Conservation (phyloP, 2,113 vertebrate genomes). For the Pelecanus crispus region DNA sequence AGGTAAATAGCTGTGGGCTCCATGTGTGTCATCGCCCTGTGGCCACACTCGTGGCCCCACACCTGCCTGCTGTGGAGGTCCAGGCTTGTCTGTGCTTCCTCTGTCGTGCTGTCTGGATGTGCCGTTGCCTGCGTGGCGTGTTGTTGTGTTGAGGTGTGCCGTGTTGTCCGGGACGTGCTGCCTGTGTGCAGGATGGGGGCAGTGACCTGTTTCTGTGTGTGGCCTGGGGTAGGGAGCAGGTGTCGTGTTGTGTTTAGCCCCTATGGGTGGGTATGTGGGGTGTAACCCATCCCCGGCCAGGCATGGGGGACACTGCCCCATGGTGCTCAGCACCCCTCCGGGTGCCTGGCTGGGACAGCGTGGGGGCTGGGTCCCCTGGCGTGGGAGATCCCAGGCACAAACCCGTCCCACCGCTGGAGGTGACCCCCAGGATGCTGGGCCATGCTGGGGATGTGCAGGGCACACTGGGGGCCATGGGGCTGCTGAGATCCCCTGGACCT, state of each 20-base stretch:
- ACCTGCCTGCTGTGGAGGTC: neutral
- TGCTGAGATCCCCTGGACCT: neutral
- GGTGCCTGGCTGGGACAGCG: neutral
- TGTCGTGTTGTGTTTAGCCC: neutral
- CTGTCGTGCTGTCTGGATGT: constrained; percentile 29
- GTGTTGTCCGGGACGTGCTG: neutral
- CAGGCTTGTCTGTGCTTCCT: constrained; percentile 16
- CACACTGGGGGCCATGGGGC: neutral
- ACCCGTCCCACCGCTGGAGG: neutral
- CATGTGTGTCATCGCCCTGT: constrained; percentile 19
- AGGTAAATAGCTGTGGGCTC: constrained; percentile 71
- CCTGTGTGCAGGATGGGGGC: neutral
- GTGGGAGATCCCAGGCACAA: neutral
- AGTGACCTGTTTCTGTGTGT: neutral
- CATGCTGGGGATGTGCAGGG: neutral
- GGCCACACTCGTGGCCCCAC: neutral
- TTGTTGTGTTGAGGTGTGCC: neutral
- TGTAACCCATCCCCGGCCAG: too few relatives aligned
- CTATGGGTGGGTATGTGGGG: neutral
- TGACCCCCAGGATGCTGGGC: neutral
- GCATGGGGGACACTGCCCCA: neutral
- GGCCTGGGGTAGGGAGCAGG: rapidly evolving
- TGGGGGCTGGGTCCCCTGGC: neutral
- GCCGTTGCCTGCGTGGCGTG: neutral
- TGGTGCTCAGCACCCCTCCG: neutral